phyloP scores from a whole-genome alignment of 2,888 invertebrate genomes.

The Smittia aterrima region DNA sequence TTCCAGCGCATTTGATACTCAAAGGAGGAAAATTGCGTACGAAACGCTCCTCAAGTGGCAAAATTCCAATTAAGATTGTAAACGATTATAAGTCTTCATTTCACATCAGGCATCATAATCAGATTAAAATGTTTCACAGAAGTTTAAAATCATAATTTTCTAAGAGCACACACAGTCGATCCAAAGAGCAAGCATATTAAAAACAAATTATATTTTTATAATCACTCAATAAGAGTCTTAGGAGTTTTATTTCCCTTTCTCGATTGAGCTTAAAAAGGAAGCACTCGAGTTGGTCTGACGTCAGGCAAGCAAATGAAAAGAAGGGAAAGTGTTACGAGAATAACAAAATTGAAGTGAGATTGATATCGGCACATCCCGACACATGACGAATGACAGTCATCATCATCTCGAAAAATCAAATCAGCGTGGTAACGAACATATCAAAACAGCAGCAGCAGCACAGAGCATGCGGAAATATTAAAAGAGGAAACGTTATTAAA shows the following conservation, averaged over 20 bases:
- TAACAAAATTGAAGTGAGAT: slow-evolving; percentile 13
- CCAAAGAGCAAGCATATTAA: slow-evolving; percentile 25
- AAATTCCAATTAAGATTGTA: slow-evolving; percentile 40
- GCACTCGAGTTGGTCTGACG: neutral
- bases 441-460: slow-evolving; percentile 17
- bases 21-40: slow-evolving; percentile 16
- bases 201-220: slow-evolving; percentile 39
- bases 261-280: neutral
- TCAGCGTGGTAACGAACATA: slow-evolving; percentile 19
- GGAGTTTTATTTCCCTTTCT: slow-evolving; percentile 20
- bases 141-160: slow-evolving; percentile 39
- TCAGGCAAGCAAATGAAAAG: too few relatives aligned
- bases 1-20: slow-evolving; percentile 25
- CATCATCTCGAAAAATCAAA: slow-evolving; percentile 1
- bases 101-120: slow-evolving; percentile 31
- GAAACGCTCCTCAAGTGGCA: slow-evolving; percentile 35
- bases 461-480: slow-evolving; percentile 4
- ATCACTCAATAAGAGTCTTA: slow-evolving; percentile 40
- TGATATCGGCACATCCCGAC: slow-evolving; percentile 22
- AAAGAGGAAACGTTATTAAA: slow-evolving; percentile 30
- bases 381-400: slow-evolving; percentile 34
- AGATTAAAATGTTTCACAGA: slow-evolving; percentile 32
- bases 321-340: too few relatives aligned
- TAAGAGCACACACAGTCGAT: slow-evolving; percentile 14
- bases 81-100: slow-evolving; percentile 36